Base-by-base conservation (phyloP, 2,888 invertebrate genomes). In the Ctena decussata region DNA sequence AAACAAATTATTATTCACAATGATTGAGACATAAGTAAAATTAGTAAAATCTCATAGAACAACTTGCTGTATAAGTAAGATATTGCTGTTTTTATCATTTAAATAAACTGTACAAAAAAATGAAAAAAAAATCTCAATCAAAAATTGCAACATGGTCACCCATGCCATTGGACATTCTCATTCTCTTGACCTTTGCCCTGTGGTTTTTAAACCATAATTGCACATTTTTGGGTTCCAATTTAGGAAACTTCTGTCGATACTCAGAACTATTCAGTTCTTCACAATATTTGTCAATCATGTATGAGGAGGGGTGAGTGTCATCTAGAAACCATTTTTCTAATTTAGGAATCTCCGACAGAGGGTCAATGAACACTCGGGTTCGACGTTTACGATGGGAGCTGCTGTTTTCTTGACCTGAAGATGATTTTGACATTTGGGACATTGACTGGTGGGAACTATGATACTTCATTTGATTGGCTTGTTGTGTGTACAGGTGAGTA, bases 131-230 rank as follows among this genome's bases (percentile, higher is more conserved):
- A 73, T 76, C 80, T 87, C 74, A 88, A 77, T 83, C 81, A 82
- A 85, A 88, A 72, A 88, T 88, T 39, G 41, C 44, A 30, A 84
- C 77, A 74, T 85, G 85, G 65, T 88, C 85, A 2, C 89, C 83
- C 18, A 80, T 81, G 24, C 84, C 80, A 74, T 77, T 78, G 8
- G 88, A 91, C 37, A 93, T 60, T 70, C 93, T 87, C 93, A 99
- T 97, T 84, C 99, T 97, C 96, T 99, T 99, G 96, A 99, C 99
- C 96, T 99, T 99, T 92, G 99, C 99, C 82, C 99, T 97, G 65
- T 99, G 97, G 96, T 99, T 99, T 96, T 99, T 99, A 96, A 99
- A 99, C 99, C 99, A 99, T 96, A 99, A 99, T 96, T 99, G 99
- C 91, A 99, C 99, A 96, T 99, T 99, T 96, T 99, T 99, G 65